A percentile compares a stretch with the other conserved stretches of the same genome.
phyloP scores from a whole-genome alignment of 92 coral and sea anemone genomes.

The Siderastrea siderea region DNA sequence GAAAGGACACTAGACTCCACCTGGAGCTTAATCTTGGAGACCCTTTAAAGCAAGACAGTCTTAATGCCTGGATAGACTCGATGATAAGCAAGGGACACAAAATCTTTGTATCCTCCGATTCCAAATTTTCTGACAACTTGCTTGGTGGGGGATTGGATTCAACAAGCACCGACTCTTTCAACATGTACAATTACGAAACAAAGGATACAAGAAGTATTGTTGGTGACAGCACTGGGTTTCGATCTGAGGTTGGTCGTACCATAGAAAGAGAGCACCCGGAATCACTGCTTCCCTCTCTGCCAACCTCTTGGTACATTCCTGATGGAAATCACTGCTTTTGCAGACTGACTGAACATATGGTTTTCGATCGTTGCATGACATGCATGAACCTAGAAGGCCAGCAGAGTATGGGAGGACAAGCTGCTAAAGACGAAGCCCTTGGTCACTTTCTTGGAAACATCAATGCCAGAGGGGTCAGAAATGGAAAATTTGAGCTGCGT shows the following conservation, averaged over 20 bases:
- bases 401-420: background rate
- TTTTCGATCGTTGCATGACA: constrained; percentile 30
- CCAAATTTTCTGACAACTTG: constrained; percentile 31
- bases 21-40: background rate
- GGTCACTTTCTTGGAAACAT: constrained; percentile 40
- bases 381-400: constrained; percentile 44
- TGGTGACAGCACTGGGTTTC: constrained; percentile 38
- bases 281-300: constrained; percentile 44
- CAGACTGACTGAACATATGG: constrained; percentile 52
- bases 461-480: constrained; percentile 56
- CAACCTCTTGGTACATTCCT: constrained; percentile 31
- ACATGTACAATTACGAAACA: constrained; percentile 60
- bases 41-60: constrained; percentile 15
- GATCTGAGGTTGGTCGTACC: constrained; percentile 42
- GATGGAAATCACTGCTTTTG: constrained; percentile 61
- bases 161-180: constrained; percentile 39
- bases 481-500: constrained; percentile 44
- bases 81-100: constrained; percentile 22
- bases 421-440: constrained; percentile 34
- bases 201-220: constrained; percentile 46
- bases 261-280: constrained; percentile 57
- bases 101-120: constrained; percentile 26
- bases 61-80: constrained; percentile 42
- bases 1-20: background rate
- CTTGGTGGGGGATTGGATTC: constrained; percentile 29